These are phyloP conservation scores for Ptiloglossa arizonensis DNA, from an alignment of 1,140 invertebrate species.

Conservation along the genomic window DNA sequence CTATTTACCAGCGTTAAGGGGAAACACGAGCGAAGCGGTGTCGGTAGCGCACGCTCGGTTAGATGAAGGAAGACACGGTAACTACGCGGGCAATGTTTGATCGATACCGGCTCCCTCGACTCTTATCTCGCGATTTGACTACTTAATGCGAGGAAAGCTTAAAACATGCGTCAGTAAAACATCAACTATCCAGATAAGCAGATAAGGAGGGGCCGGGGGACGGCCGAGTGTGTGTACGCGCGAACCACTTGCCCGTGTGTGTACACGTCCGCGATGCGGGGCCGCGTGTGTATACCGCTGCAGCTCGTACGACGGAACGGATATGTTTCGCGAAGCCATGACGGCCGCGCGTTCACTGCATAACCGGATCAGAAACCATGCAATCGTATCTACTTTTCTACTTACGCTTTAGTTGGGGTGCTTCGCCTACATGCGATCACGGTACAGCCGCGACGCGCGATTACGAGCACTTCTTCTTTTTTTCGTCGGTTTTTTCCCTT, in stretches of 20 bases:
- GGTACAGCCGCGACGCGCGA: constrained; percentile 41
- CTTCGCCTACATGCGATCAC: constrained; percentile 72
- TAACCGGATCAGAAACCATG: constrained; percentile 82
- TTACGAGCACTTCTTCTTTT: constrained; percentile 30
- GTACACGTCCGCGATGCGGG: not conserved
- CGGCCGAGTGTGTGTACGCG: not conserved
- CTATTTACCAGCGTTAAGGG: constrained; percentile 21
- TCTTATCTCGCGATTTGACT: constrained; percentile 51
- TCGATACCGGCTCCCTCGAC: constrained; percentile 47
- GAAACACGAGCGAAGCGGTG: not conserved
- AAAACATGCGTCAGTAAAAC: constrained; percentile 65
- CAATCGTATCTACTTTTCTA: constrained; percentile 80
- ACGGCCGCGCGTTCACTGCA: constrained; percentile 63
- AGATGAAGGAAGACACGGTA: not conserved
- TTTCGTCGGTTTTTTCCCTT: too few relatives aligned
- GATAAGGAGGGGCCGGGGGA: constrained; percentile 37
- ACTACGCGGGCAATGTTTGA: constrained; percentile 53
- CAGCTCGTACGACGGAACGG: constrained; percentile 21
- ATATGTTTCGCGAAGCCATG: constrained; percentile 74
- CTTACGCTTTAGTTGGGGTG: constrained; percentile 78
- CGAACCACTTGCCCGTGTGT: not conserved
- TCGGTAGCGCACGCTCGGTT: not conserved
- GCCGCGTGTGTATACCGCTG: not conserved
- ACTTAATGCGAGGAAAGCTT: constrained; percentile 64
- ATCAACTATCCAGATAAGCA: constrained; percentile 63